Base-by-base conservation (phyloP, 2,113 vertebrate genomes). In the Pluvianellus socialis region DNA sequence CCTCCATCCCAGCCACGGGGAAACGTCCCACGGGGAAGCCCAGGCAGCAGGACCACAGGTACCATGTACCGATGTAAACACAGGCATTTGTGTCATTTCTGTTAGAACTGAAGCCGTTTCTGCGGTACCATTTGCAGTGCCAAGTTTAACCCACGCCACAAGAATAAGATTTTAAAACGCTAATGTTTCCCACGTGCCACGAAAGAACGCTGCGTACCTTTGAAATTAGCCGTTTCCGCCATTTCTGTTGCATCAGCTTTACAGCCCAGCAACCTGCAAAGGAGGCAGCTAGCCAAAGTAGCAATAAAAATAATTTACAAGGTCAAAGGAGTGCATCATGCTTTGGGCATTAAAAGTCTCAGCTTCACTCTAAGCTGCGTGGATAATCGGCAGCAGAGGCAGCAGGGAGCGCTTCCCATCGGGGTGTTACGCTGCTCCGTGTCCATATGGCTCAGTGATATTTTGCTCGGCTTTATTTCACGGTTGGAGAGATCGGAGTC, bases 31-130 rank as follows among this genome's bases (percentile, higher is more conserved):
- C n/a, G 14, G 24, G 27, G 30, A 8, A 56, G 32, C 30, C 30
- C 38, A 42, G 38, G 53, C 56, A 63, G 27, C 28, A 63, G 32
- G 40, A 44, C 23, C 67, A 55, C 1, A 1, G 35, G 33, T 7
- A 38, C 27, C 75, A 38, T 0, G 2, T 13, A 52, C 7, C 0
- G 7, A 22, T 7, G 7, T 14, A 38, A 49, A 70, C 23, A 11
- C 1, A 3, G 62, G 16, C 32, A 12, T 55, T 13, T 3, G 7
- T 35, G 3, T 7, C 2, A 45, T 42, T 76, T 30, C 45, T 56
- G 23, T 10, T n/a, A 62, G 26, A 56, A 52, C 21, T 42, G 62
- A 45, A 45, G 59, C 47, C 19, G 50, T 23, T 67, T 21, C 80
- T 49, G 14, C 3, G 17, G 38, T 10, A 49, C 47, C 49, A 2